phyloP scores from a whole-genome alignment of 2,888 invertebrate species.

The Bedellia somnulentella region DNA sequence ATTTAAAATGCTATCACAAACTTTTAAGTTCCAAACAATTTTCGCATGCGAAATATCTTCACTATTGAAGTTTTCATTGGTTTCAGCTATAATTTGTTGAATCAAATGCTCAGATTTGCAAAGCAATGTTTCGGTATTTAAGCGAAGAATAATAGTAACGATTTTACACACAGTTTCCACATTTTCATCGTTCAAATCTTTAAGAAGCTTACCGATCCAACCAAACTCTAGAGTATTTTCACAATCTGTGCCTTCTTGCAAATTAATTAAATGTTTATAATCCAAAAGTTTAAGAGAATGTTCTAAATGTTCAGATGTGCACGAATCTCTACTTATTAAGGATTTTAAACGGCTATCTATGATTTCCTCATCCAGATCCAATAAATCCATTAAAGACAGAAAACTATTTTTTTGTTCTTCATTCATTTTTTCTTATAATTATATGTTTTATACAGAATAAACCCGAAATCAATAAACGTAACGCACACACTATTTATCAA shows the following conservation, averaged over 20 bases:
- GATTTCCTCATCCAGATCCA: constrained; percentile 43
- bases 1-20: constrained; percentile 31
- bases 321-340: constrained; percentile 24
- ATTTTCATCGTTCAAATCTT: constrained; percentile 19
- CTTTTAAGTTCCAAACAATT: constrained; percentile 24
- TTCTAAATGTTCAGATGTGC: constrained; percentile 25
- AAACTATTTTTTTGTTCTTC: constrained; percentile 13
- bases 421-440: constrained; percentile 7
- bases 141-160: constrained; percentile 21
- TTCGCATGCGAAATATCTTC: too few relatives aligned
- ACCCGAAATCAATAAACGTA: too few relatives aligned
- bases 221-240: constrained; percentile 31
- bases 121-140: constrained; percentile 24
- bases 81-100: constrained; percentile 33
- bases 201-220: constrained; percentile 28
- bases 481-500: too few relatives aligned
- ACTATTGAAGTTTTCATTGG: too few relatives aligned
- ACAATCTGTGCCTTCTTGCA: constrained; percentile 34
- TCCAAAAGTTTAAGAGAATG: constrained; percentile 30
- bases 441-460: too few relatives aligned
- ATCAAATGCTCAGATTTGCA: constrained; percentile 43
- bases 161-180: constrained; percentile 30
- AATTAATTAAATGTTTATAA: constrained; percentile 41
- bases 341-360: constrained; percentile 30
- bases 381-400: constrained; percentile 32